phyloP scores from a whole-genome alignment of 2,888 invertebrate species.

The Dendrolimus houi region DNA sequence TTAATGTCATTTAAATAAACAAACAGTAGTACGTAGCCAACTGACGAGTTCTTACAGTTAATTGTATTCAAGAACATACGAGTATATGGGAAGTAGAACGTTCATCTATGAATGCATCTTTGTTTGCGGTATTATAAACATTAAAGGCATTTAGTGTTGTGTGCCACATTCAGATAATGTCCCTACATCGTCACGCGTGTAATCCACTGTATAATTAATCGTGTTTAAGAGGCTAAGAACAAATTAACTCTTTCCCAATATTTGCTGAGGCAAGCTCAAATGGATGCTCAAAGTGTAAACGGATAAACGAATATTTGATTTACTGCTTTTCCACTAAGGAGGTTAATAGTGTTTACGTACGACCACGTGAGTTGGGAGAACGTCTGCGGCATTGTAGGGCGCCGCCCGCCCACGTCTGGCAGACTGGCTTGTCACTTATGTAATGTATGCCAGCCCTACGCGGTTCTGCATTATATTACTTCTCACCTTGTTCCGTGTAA shows the following conservation, averaged over 20 bases:
- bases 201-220: constrained; percentile 23
- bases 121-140: constrained; percentile 24
- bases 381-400: constrained; percentile 27
- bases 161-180: constrained; percentile 19
- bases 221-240: neutral
- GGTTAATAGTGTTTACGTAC: constrained; percentile 26
- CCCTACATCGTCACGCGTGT: constrained; percentile 6
- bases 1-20: neutral
- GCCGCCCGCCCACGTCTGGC: constrained; percentile 47
- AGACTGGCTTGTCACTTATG: constrained; percentile 31
- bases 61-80: neutral
- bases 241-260: neutral
- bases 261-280: neutral
- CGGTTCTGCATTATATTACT: constrained; percentile 25
- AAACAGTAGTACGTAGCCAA: neutral
- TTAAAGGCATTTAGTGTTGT: constrained; percentile 19
- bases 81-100: neutral
- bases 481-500: constrained; percentile 25
- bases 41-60: neutral
- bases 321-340: neutral
- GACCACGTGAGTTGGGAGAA: constrained; percentile 24
- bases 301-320: neutral
- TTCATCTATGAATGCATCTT: neutral
- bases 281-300: neutral
- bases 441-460: constrained; percentile 31